Percentiles rank a stretch among this genome's conserved stretches.
Conservation (phyloP, 64 coral and sea anemone species). For the Astreopora myriophthalma region DNA sequence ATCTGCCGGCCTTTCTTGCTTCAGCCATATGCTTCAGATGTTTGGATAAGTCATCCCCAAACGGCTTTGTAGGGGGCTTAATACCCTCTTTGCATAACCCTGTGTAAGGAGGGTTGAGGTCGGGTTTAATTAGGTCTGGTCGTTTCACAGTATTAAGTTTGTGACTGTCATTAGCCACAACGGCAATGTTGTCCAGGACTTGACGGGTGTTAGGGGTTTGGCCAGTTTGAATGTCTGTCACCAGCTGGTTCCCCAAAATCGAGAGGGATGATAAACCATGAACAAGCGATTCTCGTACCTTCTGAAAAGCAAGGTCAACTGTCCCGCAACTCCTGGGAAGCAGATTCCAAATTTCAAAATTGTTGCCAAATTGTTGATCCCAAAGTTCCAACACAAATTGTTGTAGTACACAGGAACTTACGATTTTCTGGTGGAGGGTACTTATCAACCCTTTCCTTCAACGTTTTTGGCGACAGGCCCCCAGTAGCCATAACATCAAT, state of each 20-base stretch:
- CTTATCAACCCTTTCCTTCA: conserved; percentile 19
- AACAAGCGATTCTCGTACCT: conserved; percentile 12
- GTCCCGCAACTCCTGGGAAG: background rate
- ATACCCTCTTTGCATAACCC: conserved; percentile 35
- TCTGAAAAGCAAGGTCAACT: conserved; percentile 33
- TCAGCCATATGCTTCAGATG: conserved; percentile 25
- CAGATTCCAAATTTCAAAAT: conserved; percentile 49
- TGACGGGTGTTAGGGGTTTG: background rate
- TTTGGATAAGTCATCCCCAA: conserved; percentile 16
- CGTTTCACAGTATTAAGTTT: conserved; percentile 43
- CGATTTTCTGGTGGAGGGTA: conserved; percentile 45
- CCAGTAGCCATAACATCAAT: background rate
- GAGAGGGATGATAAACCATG: conserved; percentile 4
- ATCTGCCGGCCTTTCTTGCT: no score
- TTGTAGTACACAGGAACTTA: conserved; percentile 8
- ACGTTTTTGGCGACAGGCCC: background rate
- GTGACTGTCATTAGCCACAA: conserved; percentile 14
- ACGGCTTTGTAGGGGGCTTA: conserved; percentile 15
- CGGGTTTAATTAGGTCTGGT: conserved; percentile 17
- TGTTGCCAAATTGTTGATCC: no score
- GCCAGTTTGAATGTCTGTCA: background rate
- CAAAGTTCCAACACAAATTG: no score
- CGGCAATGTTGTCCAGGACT: conserved; percentile 19
- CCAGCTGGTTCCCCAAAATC: background rate
- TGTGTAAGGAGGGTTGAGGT: conserved; percentile 37